Evolutionary conservation across 2,888 invertebrate species (phyloP), one percentile per base, ranked within the genome.

Genomic region (Hecatera dysodea): DNA sequence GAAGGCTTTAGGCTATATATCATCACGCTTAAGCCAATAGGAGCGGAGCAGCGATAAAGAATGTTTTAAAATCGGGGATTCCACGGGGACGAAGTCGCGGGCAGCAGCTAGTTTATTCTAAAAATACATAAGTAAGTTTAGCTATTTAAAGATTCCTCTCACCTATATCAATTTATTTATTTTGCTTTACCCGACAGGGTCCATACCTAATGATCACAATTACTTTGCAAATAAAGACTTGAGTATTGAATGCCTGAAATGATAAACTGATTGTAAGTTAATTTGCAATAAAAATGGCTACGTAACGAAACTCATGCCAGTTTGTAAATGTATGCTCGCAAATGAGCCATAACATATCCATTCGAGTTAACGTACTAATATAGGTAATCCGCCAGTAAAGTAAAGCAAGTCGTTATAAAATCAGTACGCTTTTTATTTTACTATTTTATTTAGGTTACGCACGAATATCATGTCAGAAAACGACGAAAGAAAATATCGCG

Each of bases 231-330:
- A n/a, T n/a, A n/a, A n/a, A n/a, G n/a, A n/a, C n/a, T n/a, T n/a
- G n/a, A n/a, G n/a, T n/a, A n/a, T n/a, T 7, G 33, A 8, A 52
- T 52, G 48, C 4, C 50, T 66, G 62, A 63, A 64, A 69, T 64
- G 61, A 46, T 62, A 65, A 68, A 67, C 61, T 67, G 36, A 65
- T 61, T 7, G 61, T 33, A 44, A 67, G 53, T 72, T 75, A 66
- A 72, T 64, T 80, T 75, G 29, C 63, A 68, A 52, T 36, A 67
- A 36, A 67, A 80, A 70, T 73, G 42, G 57, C 19, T 6, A 46
- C 52, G 53, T 69, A 72, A 65, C 56, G 22, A 67, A 73, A 62
- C 39, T 2, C 39, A 62, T 36, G 24, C 62, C n/a, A 22, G 50
- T 46, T 22, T 24, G 57, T 5, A 7, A 48, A 39, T 66, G 57